A percentile compares a stretch with the other conserved stretches of the same genome.
Evolutionary conservation across 2,113 vertebrate species (phyloP).

Genomic region (Pomatorhinus ruficollis): DNA sequence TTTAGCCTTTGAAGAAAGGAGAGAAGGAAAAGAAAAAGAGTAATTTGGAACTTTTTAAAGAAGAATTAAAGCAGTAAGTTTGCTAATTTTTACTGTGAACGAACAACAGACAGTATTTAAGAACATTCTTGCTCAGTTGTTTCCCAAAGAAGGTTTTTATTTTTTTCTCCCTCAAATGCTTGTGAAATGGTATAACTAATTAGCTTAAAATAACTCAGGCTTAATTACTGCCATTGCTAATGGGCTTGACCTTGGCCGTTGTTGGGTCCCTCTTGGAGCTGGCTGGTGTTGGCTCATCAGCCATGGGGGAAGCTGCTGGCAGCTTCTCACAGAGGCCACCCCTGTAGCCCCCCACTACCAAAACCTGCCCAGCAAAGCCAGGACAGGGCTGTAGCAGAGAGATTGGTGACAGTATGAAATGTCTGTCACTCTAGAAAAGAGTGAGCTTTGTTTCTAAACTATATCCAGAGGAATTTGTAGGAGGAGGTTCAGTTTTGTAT

Average conservation of each 20-base stretch:
- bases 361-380: neutral
- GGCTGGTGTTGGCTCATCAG: neutral
- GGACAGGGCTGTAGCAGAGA: neutral
- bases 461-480: neutral
- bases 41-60: slow-evolving; percentile 98
- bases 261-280: neutral
- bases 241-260: neutral
- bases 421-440: neutral
- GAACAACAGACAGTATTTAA: neutral
- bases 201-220: neutral
- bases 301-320: neutral
- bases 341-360: neutral
- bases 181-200: neutral
- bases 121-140: neutral
- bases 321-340: neutral
- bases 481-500: neutral
- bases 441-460: neutral
- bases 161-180: neutral
- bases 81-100: neutral
- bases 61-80: slow-evolving; percentile 97
- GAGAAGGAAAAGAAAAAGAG: slow-evolving; percentile 99
- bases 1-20: slow-evolving; percentile 87
- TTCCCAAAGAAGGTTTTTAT: neutral
- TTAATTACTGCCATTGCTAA: neutral
- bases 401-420: neutral